Base-by-base conservation (phyloP, 2,888 invertebrate species). In the Eristalinus aeneus region DNA sequence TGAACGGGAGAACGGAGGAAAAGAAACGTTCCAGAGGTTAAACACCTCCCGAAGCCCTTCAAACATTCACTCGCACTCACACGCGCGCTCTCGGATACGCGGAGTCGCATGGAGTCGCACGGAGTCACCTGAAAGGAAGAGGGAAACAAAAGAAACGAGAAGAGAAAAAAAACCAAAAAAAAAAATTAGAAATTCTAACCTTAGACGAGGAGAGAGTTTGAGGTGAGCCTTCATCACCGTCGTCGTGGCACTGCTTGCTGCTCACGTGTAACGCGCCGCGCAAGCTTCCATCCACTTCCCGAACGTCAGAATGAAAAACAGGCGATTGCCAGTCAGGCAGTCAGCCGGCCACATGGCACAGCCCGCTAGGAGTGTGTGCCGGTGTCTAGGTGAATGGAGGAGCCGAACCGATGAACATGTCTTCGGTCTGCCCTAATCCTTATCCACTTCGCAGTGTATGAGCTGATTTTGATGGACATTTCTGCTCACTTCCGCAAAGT, bases 41-140 rank as follows among this genome's bases (percentile, higher is more conserved):
- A 86, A 78, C 82, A 86, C 86, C 86, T 86, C 61, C 77, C 82
- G 86, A 86, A 86, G 82, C 86, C 86, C 86, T 86, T 86, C 86
- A 85, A 85, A 85, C 81, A 86, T 77, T 81, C 76, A 34, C 71
- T 58, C 68, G 64, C 71, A 58, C 20, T 27, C 12, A 34, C 22
- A 65, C 56, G 31, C 22, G 31, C n/a, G 60, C 9, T 36, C 60
- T 12, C n/a, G n/a, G 5, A 53, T 58, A 34, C 27, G 53, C 32
- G 2, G 22, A 56, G 11, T n/a, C 32, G 16, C 23, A 23, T 23
- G 5, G 11, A 22, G 10, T 27, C 27, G 23, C 56, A 22, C 64
- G 64, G n/a, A 76, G 76, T 53, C 61, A 76, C 36, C 68, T 76
- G 73, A 77, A 73, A 86, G 82, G 82, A 86, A 82, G 69, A 80